These are phyloP conservation scores for Ophthalmolycus amberensis DNA, from an alignment of 2,113 vertebrate species.

Conservation along the genomic window DNA sequence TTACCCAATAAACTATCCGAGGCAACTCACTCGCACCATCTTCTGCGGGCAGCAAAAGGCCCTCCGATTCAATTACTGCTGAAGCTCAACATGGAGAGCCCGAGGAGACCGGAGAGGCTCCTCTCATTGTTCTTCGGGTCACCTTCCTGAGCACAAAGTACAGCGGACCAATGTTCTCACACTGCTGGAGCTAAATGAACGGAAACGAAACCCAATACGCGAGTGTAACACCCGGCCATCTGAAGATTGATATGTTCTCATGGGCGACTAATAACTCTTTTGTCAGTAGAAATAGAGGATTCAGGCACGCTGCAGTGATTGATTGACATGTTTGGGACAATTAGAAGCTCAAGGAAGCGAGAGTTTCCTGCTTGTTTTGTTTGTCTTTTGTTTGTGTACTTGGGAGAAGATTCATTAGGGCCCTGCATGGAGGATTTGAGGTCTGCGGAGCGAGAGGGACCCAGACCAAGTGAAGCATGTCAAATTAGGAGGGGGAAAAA, in stretches of 20 bases:
- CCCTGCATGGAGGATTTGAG: conserved; percentile 73
- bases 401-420: conserved; percentile 78
- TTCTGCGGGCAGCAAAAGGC: conserved; percentile 60
- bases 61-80: conserved; percentile 73
- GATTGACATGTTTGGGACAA: conserved; percentile 75
- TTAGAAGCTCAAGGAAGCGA: conserved; percentile 66
- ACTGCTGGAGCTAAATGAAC: conserved; percentile 26
- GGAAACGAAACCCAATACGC: conserved; percentile 15
- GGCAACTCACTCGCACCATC: conserved; percentile 68
- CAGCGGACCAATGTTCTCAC: conserved; percentile 23
- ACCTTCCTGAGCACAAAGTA: conserved; percentile 57
- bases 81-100: conserved; percentile 55
- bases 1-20: conserved; percentile 75
- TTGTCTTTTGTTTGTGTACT: conserved; percentile 71
- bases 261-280: conserved; percentile 45
- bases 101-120: conserved; percentile 39
- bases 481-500: conserved; percentile 76
- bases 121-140: conserved; percentile 66
- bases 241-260: conserved; percentile 40
- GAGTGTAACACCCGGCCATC: conserved; percentile 31
- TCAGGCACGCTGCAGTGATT: conserved; percentile 43
- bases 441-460: conserved; percentile 66
- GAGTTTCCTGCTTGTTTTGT: conserved; percentile 61
- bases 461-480: conserved; percentile 83
- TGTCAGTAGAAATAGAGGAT: conserved; percentile 23